Conservation (phyloP, 2,113 vertebrate species). For the Chloebia gouldiae region DNA sequence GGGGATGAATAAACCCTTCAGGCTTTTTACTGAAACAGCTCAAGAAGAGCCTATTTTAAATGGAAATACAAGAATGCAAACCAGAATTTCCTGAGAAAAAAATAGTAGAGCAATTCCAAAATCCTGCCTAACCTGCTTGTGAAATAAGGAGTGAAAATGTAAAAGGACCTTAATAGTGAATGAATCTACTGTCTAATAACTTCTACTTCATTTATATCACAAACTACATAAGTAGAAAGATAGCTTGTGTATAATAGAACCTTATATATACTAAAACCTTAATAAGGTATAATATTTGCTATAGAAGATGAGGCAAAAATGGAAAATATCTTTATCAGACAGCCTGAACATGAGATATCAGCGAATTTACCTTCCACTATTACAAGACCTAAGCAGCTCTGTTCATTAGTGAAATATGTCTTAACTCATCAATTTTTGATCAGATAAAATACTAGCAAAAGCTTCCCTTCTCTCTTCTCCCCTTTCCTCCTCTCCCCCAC, state of each 20-base stretch:
- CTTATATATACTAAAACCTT: not conserved
- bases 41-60: conserved; percentile 31
- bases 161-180: not conserved
- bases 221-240: not conserved
- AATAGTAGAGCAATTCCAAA: not conserved
- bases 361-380: not conserved
- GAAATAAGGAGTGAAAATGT: not conserved
- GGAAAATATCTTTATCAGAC: not conserved
- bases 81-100: conserved; percentile 17
- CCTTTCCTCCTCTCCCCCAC: not conserved
- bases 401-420: not conserved
- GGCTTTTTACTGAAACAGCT: conserved; percentile 12
- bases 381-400: not conserved
- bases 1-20: conserved; percentile 40
- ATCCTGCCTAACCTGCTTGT: not conserved
- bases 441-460: not conserved
- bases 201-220: not conserved
- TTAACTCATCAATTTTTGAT: not conserved
- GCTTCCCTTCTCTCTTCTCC: rapidly evolving
- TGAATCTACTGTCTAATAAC: not conserved
- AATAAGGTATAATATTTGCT: not conserved
- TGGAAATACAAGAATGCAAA: not conserved
- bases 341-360: not conserved
- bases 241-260: not conserved
- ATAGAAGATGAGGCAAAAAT: not conserved